These are phyloP conservation scores for Habroteleia sp. DNA, from an alignment of 2,888 invertebrate species.

Conservation along the genomic window DNA sequence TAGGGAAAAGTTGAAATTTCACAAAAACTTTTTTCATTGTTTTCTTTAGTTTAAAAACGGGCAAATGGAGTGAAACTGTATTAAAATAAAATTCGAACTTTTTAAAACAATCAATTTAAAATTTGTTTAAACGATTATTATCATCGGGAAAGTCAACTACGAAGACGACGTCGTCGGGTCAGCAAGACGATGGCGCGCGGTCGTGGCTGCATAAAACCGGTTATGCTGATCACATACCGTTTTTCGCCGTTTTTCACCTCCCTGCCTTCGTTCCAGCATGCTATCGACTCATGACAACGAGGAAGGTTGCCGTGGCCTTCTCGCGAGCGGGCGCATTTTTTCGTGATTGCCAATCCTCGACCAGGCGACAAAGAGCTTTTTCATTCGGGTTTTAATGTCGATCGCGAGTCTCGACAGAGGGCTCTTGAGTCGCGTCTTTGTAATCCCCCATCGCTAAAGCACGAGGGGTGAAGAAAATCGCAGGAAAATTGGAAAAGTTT, in stretches of 20 bases:
- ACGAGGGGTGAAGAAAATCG: too few species aligned
- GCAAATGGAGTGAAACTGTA: neutral
- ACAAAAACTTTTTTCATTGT: too few species aligned
- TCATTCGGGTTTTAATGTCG: constrained; percentile 30
- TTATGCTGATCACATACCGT: constrained; percentile 76
- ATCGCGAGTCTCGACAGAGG: constrained; percentile 12
- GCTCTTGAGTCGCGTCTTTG: too few species aligned
- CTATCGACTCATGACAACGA: constrained; percentile 64
- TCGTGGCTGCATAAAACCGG: constrained; percentile 71
- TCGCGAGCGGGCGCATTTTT: constrained; percentile 45
- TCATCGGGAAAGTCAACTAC: constrained; percentile 65
- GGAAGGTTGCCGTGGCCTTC: constrained; percentile 62
- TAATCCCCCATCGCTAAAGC: too few species aligned
- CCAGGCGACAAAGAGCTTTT: constrained; percentile 27
- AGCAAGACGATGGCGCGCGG: constrained; percentile 57
- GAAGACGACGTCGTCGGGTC: constrained; percentile 68
- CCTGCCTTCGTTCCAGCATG: constrained; percentile 65
- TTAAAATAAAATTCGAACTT: too few species aligned
- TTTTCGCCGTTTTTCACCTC: constrained; percentile 76
- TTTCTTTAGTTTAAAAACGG: constrained; percentile 1
- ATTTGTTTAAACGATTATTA: constrained; percentile 53
- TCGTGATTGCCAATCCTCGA: constrained; percentile 38
- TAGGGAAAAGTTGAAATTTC: too few species aligned
- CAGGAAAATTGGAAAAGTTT: too few species aligned
- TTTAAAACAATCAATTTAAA: too few species aligned